A percentile compares a stretch with the other conserved stretches of the same genome.
Evolutionary conservation across 2,113 vertebrate species (phyloP).

Genomic region (Arenaria interpres): DNA sequence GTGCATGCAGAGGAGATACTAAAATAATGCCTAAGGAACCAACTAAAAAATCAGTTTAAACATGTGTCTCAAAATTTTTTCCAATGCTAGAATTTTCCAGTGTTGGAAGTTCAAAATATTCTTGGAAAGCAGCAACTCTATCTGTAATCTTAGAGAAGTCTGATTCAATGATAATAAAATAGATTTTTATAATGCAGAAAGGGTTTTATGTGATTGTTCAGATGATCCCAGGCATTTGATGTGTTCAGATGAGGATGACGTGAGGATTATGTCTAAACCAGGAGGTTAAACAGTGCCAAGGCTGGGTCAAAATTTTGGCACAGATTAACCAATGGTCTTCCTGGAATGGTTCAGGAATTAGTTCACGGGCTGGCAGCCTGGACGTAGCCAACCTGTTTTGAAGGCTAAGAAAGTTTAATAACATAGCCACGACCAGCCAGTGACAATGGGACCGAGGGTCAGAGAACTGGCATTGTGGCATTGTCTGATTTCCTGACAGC

Average conservation of each 20-base stretch:
- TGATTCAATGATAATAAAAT: not conserved
- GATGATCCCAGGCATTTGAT: not conserved
- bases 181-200: not conserved
- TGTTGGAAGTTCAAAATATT: not conserved
- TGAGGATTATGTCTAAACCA: not conserved
- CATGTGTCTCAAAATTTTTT: not conserved
- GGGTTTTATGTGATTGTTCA: not conserved
- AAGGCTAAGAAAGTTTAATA: not conserved
- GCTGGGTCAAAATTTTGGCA: not conserved
- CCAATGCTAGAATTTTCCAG: not conserved
- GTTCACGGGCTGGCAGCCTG: not conserved
- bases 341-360: not conserved
- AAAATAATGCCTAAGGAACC: not conserved
- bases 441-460: not conserved
- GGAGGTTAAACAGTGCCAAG: not conserved
- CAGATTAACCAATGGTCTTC: not conserved
- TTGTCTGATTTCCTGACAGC: not conserved
- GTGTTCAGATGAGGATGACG: not conserved
- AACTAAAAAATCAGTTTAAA: not conserved
- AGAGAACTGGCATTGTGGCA: not conserved
- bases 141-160: not conserved
- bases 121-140: not conserved
- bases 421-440: not conserved
- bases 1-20: not conserved
- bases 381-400: not conserved